Conservation (phyloP, 2,113 vertebrate species). For the Neodontobutis hainanensis region DNA sequence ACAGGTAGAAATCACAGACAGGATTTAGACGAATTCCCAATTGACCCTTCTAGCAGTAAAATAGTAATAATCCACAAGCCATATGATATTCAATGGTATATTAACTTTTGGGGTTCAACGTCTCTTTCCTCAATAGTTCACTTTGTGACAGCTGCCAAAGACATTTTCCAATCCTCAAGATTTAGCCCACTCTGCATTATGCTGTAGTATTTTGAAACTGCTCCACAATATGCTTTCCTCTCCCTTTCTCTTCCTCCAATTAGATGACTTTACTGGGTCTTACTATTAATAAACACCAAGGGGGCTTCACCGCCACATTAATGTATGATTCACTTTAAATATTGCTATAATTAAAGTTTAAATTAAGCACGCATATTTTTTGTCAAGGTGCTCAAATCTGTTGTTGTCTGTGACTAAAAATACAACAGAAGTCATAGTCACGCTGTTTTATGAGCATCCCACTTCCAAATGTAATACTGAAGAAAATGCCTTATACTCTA, state of each 20-base stretch:
- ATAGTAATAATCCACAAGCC: slow-evolving; percentile 60
- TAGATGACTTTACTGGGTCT: slow-evolving; percentile 69
- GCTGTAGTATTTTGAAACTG: not conserved
- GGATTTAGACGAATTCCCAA: slow-evolving; percentile 66
- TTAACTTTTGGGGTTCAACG: slow-evolving; percentile 44
- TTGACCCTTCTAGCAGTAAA: slow-evolving; percentile 56
- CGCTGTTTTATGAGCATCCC: no score
- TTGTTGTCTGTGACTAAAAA: not conserved
- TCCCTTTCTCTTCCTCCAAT: slow-evolving; percentile 10
- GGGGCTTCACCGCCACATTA: slow-evolving; percentile 33
- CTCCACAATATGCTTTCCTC: slow-evolving; percentile 10
- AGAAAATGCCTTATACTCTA: no score
- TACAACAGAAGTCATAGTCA: no score
- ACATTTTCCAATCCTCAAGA: not conserved
- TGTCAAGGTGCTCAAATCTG: slow-evolving; percentile 6
- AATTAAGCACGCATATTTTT: slow-evolving; percentile 8
- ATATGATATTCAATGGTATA: slow-evolving; percentile 60
- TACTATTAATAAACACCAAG: slow-evolving; percentile 59
- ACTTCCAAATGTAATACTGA: no score
- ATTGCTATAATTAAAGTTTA: slow-evolving; percentile 26
- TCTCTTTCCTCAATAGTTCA: slow-evolving; percentile 23
- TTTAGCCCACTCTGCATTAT: not conserved
- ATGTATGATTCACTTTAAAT: slow-evolving; percentile 44
- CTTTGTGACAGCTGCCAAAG: slow-evolving; percentile 12
- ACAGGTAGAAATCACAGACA: slow-evolving; percentile 53